Evolutionary conservation across 1,140 invertebrate genomes (phyloP).

Genomic region (Lepidostoma basale): DNA sequence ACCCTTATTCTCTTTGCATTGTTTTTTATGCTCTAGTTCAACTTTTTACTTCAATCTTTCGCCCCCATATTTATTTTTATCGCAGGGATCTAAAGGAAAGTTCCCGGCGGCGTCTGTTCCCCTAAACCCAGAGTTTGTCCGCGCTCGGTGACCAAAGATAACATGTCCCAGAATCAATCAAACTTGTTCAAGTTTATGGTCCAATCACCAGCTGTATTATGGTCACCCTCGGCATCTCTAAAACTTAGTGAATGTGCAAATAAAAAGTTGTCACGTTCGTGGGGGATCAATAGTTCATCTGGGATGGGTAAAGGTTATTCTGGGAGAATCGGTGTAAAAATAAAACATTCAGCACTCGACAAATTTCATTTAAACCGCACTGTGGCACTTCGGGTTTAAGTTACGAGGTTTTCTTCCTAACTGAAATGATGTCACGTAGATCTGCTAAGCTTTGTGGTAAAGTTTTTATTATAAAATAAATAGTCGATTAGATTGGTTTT

Average conservation of each 20-base stretch:
- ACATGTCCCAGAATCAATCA: slow-evolving; percentile 39
- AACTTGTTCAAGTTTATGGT: slow-evolving; percentile 35
- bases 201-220: slow-evolving; percentile 39
- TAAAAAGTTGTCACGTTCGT: slow-evolving; percentile 43
- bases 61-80: slow-evolving; percentile 7
- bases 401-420: too few species aligned
- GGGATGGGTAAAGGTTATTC: background rate
- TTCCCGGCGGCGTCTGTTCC: background rate
- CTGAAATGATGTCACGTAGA: too few species aligned
- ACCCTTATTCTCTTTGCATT: background rate
- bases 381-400: too few species aligned
- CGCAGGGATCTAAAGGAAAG: background rate
- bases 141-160: slow-evolving; percentile 12
- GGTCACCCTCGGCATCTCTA: slow-evolving; percentile 22
- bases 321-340: too few species aligned
- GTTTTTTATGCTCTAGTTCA: background rate
- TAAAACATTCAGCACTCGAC: too few species aligned
- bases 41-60: background rate
- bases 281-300: background rate
- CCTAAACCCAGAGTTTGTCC: background rate
- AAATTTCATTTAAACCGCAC: too few species aligned
- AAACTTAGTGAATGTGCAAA: slow-evolving; percentile 39
- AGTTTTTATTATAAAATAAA: too few species aligned
- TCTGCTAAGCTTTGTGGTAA: too few species aligned
- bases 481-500: too few species aligned